Evolutionary conservation across 1,140 invertebrate species (phyloP).

Genomic region (Marisa cornuarietis): DNA sequence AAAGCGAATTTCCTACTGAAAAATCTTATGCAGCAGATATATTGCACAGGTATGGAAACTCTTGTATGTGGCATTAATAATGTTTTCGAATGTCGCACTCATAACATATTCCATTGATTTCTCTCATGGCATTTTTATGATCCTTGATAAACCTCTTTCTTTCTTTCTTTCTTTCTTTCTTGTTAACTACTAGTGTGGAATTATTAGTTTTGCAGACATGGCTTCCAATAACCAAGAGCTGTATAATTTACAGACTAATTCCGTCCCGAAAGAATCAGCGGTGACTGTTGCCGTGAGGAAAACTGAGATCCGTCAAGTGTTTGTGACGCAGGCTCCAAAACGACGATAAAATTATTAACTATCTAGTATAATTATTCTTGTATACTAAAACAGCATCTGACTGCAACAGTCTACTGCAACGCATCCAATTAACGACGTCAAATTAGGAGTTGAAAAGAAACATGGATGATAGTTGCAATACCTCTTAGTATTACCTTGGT

Average conservation of each 20-base stretch:
- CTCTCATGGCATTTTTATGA: background rate
- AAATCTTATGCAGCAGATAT: too few species aligned
- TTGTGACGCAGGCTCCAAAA: background rate
- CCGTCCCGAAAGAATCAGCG: background rate
- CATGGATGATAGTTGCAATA: too few species aligned
- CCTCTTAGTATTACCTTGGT: too few species aligned
- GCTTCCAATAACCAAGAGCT: background rate
- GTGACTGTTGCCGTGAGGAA: background rate
- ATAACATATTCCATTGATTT: background rate
- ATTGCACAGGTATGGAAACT: too few species aligned
- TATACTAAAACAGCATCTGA: too few species aligned
- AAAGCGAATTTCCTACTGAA: too few species aligned
- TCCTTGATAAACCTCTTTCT: background rate
- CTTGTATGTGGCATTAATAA: background rate
- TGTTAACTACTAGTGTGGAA: background rate
- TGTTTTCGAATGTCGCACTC: background rate
- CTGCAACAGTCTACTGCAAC: too few species aligned
- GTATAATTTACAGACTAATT: background rate
- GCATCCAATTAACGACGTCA: too few species aligned
- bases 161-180: background rate
- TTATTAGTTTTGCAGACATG: background rate
- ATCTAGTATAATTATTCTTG: too few species aligned
- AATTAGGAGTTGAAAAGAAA: too few species aligned
- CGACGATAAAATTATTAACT: too few species aligned
- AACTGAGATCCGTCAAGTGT: background rate